Evolutionary conservation across 1,140 invertebrate species (phyloP).

Genomic region (Drosophila bocki): DNA sequence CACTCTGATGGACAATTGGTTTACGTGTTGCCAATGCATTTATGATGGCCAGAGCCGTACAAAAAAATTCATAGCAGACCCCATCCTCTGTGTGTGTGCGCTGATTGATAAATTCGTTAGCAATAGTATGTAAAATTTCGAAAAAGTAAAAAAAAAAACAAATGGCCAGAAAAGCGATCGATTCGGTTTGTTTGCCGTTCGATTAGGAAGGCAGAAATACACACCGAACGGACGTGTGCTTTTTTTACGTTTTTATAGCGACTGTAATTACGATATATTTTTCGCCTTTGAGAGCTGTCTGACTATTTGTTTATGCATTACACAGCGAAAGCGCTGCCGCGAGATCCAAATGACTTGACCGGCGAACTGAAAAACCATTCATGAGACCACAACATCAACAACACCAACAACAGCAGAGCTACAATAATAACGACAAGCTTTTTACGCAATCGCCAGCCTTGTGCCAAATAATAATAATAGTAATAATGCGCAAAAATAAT

Average conservation of each 20-base stretch:
- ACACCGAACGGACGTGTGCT: constrained; percentile 39
- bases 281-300: constrained; percentile 8
- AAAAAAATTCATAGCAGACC: constrained; percentile 4
- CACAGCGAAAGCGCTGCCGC: constrained; percentile 42
- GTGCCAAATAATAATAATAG: constrained; percentile 78
- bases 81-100: constrained; percentile 5
- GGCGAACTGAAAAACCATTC: constrained; percentile 51
- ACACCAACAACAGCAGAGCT: constrained; percentile 32
- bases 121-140: constrained; percentile 53
- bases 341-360: constrained; percentile 53
- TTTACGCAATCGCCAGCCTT: constrained; percentile 75
- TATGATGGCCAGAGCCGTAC: constrained; percentile 25
- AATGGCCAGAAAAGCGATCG: constrained; percentile 21
- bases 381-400: constrained; percentile 49
- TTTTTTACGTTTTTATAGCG: constrained; percentile 36
- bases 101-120: constrained; percentile 79
- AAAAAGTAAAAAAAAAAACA: constrained; percentile 12
- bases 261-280: constrained; percentile 28
- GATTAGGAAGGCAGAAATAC: constrained; percentile 55
- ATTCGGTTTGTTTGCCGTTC: constrained; percentile 48
- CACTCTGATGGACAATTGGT: constrained; percentile 32
- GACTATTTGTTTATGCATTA: constrained; percentile 70
- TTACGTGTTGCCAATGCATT: constrained; percentile 47
- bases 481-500: constrained; percentile 69
- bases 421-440: constrained; percentile 36